These are phyloP conservation scores for Pituophis catenifer DNA, from an alignment of 2,113 vertebrate genomes.

Conservation along the genomic window DNA sequence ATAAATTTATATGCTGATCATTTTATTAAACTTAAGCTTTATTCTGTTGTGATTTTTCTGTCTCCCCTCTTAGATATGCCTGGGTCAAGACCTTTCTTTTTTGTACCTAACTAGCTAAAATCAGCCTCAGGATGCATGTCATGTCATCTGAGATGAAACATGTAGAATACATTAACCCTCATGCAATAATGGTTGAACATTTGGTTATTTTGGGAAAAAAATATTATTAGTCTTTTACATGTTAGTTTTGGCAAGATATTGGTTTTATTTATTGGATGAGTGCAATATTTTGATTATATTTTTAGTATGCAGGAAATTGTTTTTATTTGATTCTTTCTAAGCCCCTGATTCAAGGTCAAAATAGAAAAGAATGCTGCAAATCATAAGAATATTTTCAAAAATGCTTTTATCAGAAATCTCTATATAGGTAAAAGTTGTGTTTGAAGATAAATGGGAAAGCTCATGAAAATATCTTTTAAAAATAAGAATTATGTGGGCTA, in stretches of 20 bases:
- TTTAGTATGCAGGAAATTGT: background rate
- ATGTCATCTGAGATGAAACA: background rate
- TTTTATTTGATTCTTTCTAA: background rate
- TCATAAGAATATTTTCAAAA: background rate
- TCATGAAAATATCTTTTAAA: background rate
- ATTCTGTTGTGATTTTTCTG: background rate
- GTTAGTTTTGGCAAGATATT: background rate
- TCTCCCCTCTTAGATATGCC: background rate
- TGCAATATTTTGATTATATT: background rate
- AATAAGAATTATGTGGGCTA: background rate
- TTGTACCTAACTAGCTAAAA: background rate
- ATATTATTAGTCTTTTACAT: background rate
- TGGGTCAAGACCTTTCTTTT: background rate
- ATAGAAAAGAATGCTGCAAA: background rate
- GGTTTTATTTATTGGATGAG: background rate
- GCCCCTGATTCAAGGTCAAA: background rate
- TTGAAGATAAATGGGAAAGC: background rate
- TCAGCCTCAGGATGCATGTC: background rate
- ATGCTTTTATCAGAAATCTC: background rate
- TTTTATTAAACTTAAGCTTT: background rate
- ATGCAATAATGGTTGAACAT: background rate
- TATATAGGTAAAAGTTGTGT: background rate
- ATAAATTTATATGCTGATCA: background rate
- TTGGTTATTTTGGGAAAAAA: no score
- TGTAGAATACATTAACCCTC: background rate